phyloP scores from a whole-genome alignment of 2,797 vertebrate genomes.

The Malacoraja senta region DNA sequence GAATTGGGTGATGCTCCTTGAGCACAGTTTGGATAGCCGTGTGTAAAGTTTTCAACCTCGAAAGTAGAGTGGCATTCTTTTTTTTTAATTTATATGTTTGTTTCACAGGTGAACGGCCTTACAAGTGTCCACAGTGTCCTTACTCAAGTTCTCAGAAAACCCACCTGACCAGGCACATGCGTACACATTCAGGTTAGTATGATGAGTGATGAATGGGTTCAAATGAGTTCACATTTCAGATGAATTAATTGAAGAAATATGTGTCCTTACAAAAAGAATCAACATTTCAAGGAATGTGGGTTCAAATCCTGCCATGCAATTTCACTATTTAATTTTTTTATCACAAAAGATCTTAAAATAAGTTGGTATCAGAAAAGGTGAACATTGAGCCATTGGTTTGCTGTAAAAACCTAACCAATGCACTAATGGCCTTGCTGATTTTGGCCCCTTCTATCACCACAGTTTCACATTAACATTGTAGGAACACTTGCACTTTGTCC shows the following conservation, averaged over 20 bases:
- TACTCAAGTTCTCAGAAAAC: constrained; percentile 99
- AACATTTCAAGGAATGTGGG: not conserved
- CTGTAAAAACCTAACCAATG: not conserved
- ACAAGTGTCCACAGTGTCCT: constrained; percentile 84
- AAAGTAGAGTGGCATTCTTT: not conserved
- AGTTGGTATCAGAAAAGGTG: not conserved
- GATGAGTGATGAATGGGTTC: not conserved
- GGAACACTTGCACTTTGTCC: no score
- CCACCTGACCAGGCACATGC: constrained; percentile 91
- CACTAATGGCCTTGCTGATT: not conserved
- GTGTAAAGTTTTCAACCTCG: not conserved
- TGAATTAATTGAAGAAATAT: not conserved
- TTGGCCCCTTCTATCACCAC: no score
- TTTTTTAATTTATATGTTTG: constrained; percentile 40
- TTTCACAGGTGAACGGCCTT: constrained; percentile 82
- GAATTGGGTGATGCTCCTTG: not conserved
- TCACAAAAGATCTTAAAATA: not conserved
- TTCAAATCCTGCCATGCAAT: not conserved
- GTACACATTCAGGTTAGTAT: constrained; percentile 89
- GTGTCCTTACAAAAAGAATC: not conserved
- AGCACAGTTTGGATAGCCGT: not conserved
- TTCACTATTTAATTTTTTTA: not conserved
- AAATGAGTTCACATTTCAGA: not conserved
- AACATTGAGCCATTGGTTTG: not conserved
- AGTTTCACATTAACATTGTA: not conserved